Evolutionary conservation across 23 tunicate genomes (phyloP).

Genomic region (Oikopleura dioica): DNA sequence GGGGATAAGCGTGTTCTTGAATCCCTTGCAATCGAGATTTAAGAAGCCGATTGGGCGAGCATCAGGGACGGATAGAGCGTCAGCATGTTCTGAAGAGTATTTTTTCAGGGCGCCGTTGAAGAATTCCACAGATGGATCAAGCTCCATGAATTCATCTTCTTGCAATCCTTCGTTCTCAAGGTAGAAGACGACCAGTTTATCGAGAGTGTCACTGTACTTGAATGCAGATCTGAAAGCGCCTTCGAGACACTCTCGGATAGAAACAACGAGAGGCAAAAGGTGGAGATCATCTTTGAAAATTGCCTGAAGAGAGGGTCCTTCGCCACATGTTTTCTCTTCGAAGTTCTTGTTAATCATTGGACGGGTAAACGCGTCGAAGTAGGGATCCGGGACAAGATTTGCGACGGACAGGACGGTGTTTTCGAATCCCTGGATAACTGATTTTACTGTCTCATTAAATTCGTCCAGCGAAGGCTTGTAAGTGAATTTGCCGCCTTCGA

Average conservation of each 20-base stretch:
- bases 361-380: constrained; percentile 90
- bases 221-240: constrained; percentile 48
- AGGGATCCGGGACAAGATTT: constrained; percentile 46
- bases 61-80: constrained; percentile 22
- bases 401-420: constrained; percentile 70
- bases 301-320: constrained; percentile 58
- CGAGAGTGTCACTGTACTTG: constrained; percentile 41
- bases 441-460: constrained; percentile 43
- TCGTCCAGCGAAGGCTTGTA: constrained; percentile 53
- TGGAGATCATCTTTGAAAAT: constrained; percentile 92
- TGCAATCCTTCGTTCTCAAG: constrained; percentile 57
- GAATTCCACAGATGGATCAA: constrained; percentile 15
- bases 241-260: constrained; percentile 34
- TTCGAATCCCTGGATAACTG: constrained; percentile 64
- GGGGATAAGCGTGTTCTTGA: constrained; percentile 48
- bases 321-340: constrained; percentile 92
- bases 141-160: constrained; percentile 20
- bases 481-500: constrained; percentile 28
- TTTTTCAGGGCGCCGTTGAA: background rate
- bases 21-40: constrained; percentile 41
- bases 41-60: constrained; percentile 64
- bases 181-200: constrained; percentile 58
- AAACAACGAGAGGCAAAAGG: constrained; percentile 20
- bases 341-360: constrained; percentile 74
- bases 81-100: background rate